Evolutionary conservation across 1,140 invertebrate genomes (phyloP).

Genomic region (Hylaeus volcanicus): DNA sequence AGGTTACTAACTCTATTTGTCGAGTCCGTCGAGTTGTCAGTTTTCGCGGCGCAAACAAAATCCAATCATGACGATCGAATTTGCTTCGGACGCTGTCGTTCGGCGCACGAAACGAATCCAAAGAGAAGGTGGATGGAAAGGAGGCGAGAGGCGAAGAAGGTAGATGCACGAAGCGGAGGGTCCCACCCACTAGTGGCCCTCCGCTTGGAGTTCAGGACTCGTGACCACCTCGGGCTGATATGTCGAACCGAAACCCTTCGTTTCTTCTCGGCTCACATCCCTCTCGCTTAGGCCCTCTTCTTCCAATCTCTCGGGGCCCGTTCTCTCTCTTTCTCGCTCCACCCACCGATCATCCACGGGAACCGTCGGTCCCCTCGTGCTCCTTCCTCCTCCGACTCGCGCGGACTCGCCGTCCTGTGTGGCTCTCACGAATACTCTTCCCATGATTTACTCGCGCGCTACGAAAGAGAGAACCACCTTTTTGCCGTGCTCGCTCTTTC

Average conservation of each 20-base stretch:
- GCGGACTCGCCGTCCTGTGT: slow-evolving; percentile 51
- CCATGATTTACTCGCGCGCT: slow-evolving; percentile 76
- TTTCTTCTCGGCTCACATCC: slow-evolving; percentile 64
- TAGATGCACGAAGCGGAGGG: slow-evolving; percentile 70
- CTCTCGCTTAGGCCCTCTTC: slow-evolving; percentile 55
- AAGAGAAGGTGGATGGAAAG: slow-evolving; percentile 21
- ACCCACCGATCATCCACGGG: slow-evolving; percentile 57
- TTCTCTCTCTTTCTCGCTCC: slow-evolving; percentile 40
- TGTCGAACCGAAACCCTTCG: slow-evolving; percentile 77
- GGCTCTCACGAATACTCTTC: slow-evolving; percentile 77
- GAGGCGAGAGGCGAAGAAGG: slow-evolving; percentile 54
- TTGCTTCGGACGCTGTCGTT: slow-evolving; percentile 47
- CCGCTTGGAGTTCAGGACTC: slow-evolving; percentile 69
- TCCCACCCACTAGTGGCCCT: slow-evolving; percentile 77
- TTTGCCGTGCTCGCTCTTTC: slow-evolving; percentile 47
- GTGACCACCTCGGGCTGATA: slow-evolving; percentile 80
- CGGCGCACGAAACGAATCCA: slow-evolving; percentile 37
- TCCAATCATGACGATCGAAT: slow-evolving; percentile 33
- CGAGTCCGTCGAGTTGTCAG: slow-evolving; percentile 19
- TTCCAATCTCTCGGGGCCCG: neutral
- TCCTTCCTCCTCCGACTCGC: slow-evolving; percentile 37
- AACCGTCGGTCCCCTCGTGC: slow-evolving; percentile 41
- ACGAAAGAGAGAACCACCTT: slow-evolving; percentile 56
- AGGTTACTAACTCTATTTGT: too few species aligned
- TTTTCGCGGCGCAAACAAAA: slow-evolving; percentile 26